Conservation (phyloP, 2,888 invertebrate species). For the Cheilosia urbana region DNA sequence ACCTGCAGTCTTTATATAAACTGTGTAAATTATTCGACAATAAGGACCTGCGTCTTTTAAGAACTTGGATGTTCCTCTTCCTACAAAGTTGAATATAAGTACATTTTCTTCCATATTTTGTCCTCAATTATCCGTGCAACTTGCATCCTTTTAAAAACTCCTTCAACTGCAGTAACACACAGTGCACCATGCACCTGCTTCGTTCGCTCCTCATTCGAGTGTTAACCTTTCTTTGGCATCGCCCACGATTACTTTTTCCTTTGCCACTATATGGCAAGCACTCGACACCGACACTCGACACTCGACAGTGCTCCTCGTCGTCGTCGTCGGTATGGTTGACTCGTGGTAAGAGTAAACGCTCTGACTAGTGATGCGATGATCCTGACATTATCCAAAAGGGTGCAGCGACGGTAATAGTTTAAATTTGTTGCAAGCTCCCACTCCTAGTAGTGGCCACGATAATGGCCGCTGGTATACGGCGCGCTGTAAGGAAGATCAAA, state of each 20-base stretch:
- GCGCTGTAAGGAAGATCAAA: conserved; percentile 39
- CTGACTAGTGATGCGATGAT: conserved; percentile 62
- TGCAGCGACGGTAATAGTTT: conserved; percentile 22
- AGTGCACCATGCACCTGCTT: neutral
- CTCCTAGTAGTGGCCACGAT: conserved; percentile 6
- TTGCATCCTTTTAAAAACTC: neutral
- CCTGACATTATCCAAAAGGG: conserved; percentile 56
- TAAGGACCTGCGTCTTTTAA: too few relatives aligned
- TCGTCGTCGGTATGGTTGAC: conserved; percentile 7
- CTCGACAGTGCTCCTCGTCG: neutral
- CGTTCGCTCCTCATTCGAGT: neutral
- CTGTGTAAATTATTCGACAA: too few relatives aligned
- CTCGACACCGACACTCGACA: conserved; percentile 23
- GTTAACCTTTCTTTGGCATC: conserved; percentile 15
- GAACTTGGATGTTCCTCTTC: too few relatives aligned
- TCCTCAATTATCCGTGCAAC: too few relatives aligned
- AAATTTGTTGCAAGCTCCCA: conserved; percentile 40
- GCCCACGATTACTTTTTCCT: neutral
- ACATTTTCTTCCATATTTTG: too few relatives aligned
- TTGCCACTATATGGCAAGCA: conserved; percentile 7
- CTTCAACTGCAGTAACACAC: neutral
- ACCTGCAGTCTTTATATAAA: too few relatives aligned
- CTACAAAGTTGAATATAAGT: too few relatives aligned
- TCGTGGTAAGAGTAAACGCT: conserved; percentile 44
- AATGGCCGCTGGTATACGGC: conserved; percentile 10